Conservation (phyloP, 2,888 invertebrate genomes). For the Catocala fraxini region DNA sequence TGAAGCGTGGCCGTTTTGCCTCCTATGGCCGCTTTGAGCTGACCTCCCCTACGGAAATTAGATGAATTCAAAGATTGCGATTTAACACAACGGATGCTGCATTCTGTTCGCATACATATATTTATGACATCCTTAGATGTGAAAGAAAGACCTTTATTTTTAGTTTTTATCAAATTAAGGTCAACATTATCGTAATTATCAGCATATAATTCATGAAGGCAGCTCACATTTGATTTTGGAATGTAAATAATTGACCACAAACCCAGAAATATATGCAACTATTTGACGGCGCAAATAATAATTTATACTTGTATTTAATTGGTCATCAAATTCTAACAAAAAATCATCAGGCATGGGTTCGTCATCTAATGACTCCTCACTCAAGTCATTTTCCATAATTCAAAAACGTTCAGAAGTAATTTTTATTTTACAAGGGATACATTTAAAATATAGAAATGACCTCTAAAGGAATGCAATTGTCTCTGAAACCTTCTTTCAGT, state of each 20-base stretch:
- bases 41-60: too few relatives aligned
- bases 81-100: conserved; percentile 1
- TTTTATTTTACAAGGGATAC: conserved; percentile 9
- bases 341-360: too few relatives aligned
- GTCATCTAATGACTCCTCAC: conserved; percentile 13
- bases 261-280: conserved; percentile 26
- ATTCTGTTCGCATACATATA: conserved; percentile 7
- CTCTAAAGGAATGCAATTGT: conserved; percentile 29
- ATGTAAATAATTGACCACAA: conserved; percentile 18
- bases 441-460: conserved; percentile 22
- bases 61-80: neutral
- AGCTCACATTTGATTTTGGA: conserved; percentile 20
- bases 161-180: neutral
- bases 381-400: conserved; percentile 10
- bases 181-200: conserved; percentile 19
- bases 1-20: too few relatives aligned
- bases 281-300: conserved; percentile 26
- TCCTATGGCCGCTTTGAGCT: too few relatives aligned
- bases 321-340: conserved; percentile 19
- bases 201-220: conserved; percentile 9
- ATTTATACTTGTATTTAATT: conserved; percentile 18
- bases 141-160: conserved; percentile 4
- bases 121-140: conserved; percentile 6
- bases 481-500: conserved; percentile 14
- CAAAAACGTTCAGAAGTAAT: conserved; percentile 16